These are phyloP conservation scores for Tinamus guttatus DNA, from an alignment of 2,113 vertebrate genomes.

Conservation along the genomic window DNA sequence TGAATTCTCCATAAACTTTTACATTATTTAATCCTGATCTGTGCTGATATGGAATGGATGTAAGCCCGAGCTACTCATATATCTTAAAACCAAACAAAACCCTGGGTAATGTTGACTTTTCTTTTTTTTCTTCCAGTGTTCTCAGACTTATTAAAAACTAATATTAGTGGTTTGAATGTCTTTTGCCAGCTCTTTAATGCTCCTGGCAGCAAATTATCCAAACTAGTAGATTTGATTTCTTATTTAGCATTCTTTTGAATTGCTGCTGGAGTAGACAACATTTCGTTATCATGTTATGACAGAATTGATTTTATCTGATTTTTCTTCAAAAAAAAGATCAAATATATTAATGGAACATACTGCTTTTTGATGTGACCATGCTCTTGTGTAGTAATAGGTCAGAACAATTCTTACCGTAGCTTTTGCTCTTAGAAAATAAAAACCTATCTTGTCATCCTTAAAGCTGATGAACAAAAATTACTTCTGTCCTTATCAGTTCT, in stretches of 20 bases:
- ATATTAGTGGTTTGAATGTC: background rate
- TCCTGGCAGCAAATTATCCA: background rate
- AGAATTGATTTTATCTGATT: background rate
- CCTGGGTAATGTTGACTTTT: accelerated
- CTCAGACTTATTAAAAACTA: background rate
- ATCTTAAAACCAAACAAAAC: background rate
- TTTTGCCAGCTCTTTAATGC: background rate
- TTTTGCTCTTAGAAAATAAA: background rate
- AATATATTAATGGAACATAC: background rate
- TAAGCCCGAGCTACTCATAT: background rate
- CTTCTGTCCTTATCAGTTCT: background rate
- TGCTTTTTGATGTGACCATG: background rate
- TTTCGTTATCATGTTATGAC: background rate
- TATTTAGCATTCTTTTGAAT: background rate
- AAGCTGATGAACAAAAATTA: background rate
- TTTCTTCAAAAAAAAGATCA: background rate
- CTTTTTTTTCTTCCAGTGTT: background rate
- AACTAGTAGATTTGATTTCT: background rate
- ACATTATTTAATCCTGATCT: background rate
- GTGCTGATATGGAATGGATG: background rate
- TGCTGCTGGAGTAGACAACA: background rate
- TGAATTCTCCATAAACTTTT: background rate
- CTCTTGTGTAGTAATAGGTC: background rate
- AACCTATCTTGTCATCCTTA: background rate
- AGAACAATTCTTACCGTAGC: background rate